Evolutionary conservation across 2,797 vertebrate genomes (phyloP), one percentile per base, ranked within the genome.

Genomic region (Melopsittacus undulatus): DNA sequence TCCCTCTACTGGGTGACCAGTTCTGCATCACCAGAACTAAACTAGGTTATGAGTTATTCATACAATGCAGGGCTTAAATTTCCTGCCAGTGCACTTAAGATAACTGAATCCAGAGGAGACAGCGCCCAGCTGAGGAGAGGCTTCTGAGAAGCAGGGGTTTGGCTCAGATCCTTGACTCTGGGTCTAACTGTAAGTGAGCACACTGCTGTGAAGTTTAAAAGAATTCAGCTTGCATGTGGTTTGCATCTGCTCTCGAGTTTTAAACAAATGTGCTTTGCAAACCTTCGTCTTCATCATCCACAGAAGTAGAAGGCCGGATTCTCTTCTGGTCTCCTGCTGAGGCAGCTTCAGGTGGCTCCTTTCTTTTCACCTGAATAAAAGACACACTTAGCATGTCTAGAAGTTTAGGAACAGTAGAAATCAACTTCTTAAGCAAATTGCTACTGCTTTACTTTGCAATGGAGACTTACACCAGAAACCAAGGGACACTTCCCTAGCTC

Each of bases 261-360:
- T 67, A 94, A 94, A 94, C 83, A 94, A 95, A 86, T 24, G 83
- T 20, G 48, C 42, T 87, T 88, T 75, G 18, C 96, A 52, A 85
- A 99, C 99, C 99, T 98, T 99, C 99, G 69, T 99, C 99, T 95
- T 99, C 99, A 91, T 99, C 99, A 22, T 99, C 99, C 12, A 98
- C 98, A 1, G 99, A 99, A 26, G 99, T 98, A 6, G 99, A 99
- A 21, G 99, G 99, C 62, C 99, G 98, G 21, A 99, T 98, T 88
- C 99, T 98, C 96, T 99, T 99, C 97, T 98, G 99, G 97, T 99
- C 99, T 29, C 98, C 98, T 0, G 98, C 96, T 3, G 98, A 97
- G 48, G 98, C 97, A 4, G 98, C 94, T 92, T 99, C 99, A 4
- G 99, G 99, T 4, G 99, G 99, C 78, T 99, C 99, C 97, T 99